A percentile compares a stretch with the other conserved stretches of the same genome.
These are phyloP conservation scores for Microtus montanus DNA, from an alignment of 2,113 vertebrate genomes.

Conservation along the genomic window DNA sequence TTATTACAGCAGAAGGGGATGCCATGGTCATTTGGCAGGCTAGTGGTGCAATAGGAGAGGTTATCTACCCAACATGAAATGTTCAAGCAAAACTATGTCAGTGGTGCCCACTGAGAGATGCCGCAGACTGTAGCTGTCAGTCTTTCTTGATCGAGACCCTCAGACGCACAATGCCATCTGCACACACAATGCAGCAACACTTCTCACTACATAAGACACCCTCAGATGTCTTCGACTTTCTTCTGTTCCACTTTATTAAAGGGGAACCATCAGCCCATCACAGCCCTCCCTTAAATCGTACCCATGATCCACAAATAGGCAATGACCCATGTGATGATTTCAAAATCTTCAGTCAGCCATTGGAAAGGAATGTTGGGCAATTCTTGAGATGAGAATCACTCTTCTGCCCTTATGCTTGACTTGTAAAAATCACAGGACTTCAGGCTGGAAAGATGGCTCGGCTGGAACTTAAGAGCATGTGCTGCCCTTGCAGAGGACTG, in stretches of 20 bases:
- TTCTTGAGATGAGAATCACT: background rate
- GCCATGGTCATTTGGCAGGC: background rate
- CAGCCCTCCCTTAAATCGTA: background rate
- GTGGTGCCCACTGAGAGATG: background rate
- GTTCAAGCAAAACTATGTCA: background rate
- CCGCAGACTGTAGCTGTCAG: background rate
- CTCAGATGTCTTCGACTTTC: background rate
- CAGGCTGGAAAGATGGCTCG: background rate
- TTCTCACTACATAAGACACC: background rate
- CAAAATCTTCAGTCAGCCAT: background rate
- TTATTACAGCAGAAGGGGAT: background rate
- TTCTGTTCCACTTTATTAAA: background rate
- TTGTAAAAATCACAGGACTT: background rate
- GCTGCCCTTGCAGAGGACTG: background rate
- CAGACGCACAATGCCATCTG: background rate
- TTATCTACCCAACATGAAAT: background rate
- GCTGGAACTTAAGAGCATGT: no score
- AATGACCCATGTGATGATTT: constrained; percentile 4
- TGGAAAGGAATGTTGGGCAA: background rate
- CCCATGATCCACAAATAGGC: background rate
- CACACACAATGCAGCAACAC: background rate
- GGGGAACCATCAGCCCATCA: background rate
- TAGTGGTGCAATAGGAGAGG: background rate
- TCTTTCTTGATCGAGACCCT: background rate
- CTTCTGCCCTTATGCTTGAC: background rate